Conservation (phyloP, 2,797 vertebrate species). For the Aquila chrysaetos region DNA sequence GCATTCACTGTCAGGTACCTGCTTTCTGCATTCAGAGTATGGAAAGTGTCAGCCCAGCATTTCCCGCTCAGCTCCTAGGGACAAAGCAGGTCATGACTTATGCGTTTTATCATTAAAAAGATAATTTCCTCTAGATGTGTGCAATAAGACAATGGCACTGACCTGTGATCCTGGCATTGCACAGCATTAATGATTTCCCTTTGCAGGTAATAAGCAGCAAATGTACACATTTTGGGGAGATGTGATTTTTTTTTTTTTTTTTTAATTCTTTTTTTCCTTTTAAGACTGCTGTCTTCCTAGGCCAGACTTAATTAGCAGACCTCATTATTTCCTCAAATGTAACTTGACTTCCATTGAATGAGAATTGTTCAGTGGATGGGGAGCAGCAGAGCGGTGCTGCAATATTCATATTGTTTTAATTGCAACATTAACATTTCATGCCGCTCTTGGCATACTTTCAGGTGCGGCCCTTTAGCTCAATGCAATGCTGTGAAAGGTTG, state of each 20-base stretch:
- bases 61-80: not conserved
- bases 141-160: not conserved
- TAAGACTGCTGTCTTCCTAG: slow-evolving; percentile 37
- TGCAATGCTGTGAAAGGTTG: slow-evolving; percentile 9
- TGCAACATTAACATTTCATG: slow-evolving; percentile 72
- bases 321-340: slow-evolving; percentile 63
- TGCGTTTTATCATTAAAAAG: not conserved
- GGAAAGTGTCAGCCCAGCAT: not conserved
- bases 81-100: not conserved
- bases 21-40: not conserved
- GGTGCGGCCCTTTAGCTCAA: slow-evolving; percentile 22
- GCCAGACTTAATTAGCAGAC: slow-evolving; percentile 62
- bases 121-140: slow-evolving; percentile 20
- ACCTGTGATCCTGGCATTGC: slow-evolving; percentile 26
- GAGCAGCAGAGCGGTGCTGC: slow-evolving; percentile 54
- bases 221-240: slow-evolving; percentile 27
- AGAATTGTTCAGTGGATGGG: slow-evolving; percentile 62
- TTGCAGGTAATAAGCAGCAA: slow-evolving; percentile 44
- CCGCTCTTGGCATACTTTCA: slow-evolving; percentile 51
- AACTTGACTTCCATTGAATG: slow-evolving; percentile 60
- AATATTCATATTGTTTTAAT: slow-evolving; percentile 71
- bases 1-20: not conserved
- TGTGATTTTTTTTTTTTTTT: not conserved
- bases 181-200: slow-evolving; percentile 8
- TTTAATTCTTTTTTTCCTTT: not conserved